phyloP scores from a whole-genome alignment of 2,113 vertebrate genomes.

The Psophia crepitans region DNA sequence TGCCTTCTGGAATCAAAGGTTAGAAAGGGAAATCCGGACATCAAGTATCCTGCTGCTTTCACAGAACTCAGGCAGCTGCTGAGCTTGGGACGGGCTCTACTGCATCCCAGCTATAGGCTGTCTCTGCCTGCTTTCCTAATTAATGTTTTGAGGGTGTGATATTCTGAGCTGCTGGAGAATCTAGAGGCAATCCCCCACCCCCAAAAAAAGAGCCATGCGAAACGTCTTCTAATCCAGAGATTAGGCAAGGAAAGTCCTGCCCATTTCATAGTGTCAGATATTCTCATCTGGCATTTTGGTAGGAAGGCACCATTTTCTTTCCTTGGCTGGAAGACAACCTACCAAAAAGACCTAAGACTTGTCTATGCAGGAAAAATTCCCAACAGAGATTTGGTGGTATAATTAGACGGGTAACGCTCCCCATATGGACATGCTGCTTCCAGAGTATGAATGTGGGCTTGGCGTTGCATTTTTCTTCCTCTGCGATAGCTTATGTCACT shows the following conservation, averaged over 20 bases:
- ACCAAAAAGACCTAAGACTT: constrained; percentile 28
- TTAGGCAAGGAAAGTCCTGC: not conserved
- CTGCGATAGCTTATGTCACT: not conserved
- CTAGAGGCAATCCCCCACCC: not conserved
- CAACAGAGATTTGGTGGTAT: not conserved
- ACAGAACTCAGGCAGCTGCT: not conserved
- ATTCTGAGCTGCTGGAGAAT: not conserved
- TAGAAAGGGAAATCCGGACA: not conserved
- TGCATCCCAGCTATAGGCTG: not conserved
- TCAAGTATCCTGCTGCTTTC: not conserved
- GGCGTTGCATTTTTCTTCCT: constrained; percentile 30
- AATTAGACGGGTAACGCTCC: not conserved
- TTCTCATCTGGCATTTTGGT: constrained; percentile 13
- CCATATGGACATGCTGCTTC: constrained; percentile 35
- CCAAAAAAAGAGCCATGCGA: not conserved
- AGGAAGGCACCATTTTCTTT: constrained; percentile 3
- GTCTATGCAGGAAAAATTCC: constrained; percentile 42
- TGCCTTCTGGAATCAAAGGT: not conserved
- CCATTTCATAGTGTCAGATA: not conserved
- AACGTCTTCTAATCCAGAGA: not conserved
- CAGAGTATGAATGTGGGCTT: constrained; percentile 16
- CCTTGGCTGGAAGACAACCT: not conserved
- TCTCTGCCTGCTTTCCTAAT: not conserved
- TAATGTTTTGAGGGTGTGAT: not conserved
- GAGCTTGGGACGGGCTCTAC: not conserved